A percentile compares a stretch with the other conserved stretches of the same genome.
Evolutionary conservation across 2,113 vertebrate species (phyloP).

Genomic region (Seriola aureovittata): DNA sequence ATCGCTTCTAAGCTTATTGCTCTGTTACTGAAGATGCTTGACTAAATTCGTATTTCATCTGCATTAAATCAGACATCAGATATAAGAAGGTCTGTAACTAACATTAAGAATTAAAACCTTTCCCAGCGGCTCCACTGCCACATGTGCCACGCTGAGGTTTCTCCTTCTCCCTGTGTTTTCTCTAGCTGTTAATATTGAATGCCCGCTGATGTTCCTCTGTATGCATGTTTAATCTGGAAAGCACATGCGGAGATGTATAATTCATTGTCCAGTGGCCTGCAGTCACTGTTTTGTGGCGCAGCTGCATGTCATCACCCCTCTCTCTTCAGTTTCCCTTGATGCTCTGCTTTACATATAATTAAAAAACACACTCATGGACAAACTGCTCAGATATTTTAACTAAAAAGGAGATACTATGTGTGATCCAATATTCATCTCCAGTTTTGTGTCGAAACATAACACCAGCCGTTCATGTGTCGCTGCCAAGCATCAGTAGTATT

Average conservation of each 20-base stretch:
- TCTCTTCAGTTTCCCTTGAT: not conserved
- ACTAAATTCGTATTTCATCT: not conserved
- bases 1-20: not conserved
- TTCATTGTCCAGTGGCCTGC: constrained; percentile 56
- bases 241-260: constrained; percentile 70
- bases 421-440: constrained; percentile 3
- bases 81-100: not conserved
- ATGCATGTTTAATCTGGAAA: constrained; percentile 62
- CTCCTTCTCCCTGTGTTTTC: constrained; percentile 14
- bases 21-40: not conserved
- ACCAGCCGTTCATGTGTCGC: constrained; percentile 4
- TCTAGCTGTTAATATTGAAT: constrained; percentile 75
- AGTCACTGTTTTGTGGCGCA: constrained; percentile 8
- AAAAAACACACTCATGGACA: not conserved
- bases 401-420: not conserved
- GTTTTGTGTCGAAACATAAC: not conserved
- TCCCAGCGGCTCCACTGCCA: not conserved
- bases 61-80: not conserved
- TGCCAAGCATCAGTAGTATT: constrained; percentile 37
- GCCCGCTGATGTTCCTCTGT: constrained; percentile 57
- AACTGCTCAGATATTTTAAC: not conserved
- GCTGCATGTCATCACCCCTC: not conserved
- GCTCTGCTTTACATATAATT: not conserved
- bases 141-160: constrained; percentile 17
- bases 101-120: not conserved